Base-by-base conservation (phyloP, 2,888 invertebrate genomes). In the Chrysolina haemoptera region DNA sequence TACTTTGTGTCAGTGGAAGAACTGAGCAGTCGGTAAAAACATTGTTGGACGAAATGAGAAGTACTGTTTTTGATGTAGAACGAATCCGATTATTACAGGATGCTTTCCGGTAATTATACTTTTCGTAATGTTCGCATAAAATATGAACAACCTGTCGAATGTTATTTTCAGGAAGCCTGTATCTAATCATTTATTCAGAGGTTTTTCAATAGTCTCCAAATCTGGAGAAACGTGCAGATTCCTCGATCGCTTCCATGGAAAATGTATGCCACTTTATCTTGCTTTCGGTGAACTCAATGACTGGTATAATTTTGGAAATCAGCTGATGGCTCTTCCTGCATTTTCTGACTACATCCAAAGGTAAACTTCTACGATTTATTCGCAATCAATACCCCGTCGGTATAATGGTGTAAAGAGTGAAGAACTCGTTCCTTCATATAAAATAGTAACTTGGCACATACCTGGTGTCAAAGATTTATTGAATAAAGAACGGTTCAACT, bases 301-400 rank as follows among this genome's bases (percentile, higher is more conserved):
- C 84, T 97, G 96, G 96, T 88, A 92, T 12, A 93, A 94, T 77
- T 96, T 97, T 95, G 97, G 94, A 4, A 88, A 90, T 11, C 90
- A 93, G 50, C 90, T 97, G 63, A 92, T 96, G 92, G 88, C 90
- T 79, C 89, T 97, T 40, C 93, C 94, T 0, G 87, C 91, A 3
- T 96, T 97, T 86, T 90, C 91, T 46, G 89, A 92, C 63, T 92
- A 95, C 16, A 92, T 97, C 78, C 88, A 92, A 76, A 90, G 87
- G 90, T 90, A 83, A 67, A 46, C 50, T 14, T 55, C 16, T 0
- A 35, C 8, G 8, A 6, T 6, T 8, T 35, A 35, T 35, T 6
- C 35, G 6, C 35, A 35, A 6, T 35, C 3, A 6, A 27, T 5
- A 27, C 2, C 2, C 27, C 27, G 27, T 27, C 1, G 1, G 1